These are phyloP conservation scores for Siphlonurus alternatus DNA, from an alignment of 2,888 invertebrate species.

Conservation along the genomic window DNA sequence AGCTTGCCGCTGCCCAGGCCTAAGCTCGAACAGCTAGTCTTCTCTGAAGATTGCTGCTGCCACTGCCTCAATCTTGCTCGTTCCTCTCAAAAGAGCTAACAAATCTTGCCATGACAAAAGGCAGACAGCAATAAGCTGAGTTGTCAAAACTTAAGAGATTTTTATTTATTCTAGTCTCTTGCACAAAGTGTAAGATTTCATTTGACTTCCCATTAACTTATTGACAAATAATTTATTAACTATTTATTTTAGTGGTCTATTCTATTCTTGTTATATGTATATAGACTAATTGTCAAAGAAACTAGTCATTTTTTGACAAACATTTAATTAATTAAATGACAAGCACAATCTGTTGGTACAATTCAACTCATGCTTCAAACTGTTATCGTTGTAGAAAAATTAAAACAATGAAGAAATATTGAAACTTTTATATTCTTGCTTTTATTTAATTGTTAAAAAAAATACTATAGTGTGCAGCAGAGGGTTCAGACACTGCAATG, in stretches of 20 bases:
- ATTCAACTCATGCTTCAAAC: not conserved
- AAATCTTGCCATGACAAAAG: not conserved
- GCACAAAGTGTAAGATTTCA: not conserved
- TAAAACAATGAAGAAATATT: too few relatives aligned
- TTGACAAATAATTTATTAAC: not conserved
- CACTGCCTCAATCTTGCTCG: not conserved
- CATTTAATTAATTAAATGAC: too few relatives aligned
- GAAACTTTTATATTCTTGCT: not conserved
- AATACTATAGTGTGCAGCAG: too few relatives aligned
- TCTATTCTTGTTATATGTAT: not conserved
- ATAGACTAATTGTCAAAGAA: not conserved
- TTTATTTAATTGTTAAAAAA: too few relatives aligned
- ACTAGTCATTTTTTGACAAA: not conserved
- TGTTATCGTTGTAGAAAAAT: not conserved
- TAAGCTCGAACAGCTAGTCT: not conserved
- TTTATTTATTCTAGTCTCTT: not conserved
- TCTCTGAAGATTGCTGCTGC: not conserved
- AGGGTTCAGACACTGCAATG: too few relatives aligned
- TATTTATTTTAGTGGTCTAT: not conserved
- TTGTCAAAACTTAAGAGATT: not conserved
- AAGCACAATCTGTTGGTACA: not conserved
- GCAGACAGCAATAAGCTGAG: not conserved
- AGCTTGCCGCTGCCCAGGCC: slow-evolving; percentile 28
- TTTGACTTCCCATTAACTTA: not conserved
- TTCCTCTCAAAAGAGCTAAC: not conserved